phyloP scores from a whole-genome alignment of 2,797 vertebrate genomes.

The Orestias chungarensis region DNA sequence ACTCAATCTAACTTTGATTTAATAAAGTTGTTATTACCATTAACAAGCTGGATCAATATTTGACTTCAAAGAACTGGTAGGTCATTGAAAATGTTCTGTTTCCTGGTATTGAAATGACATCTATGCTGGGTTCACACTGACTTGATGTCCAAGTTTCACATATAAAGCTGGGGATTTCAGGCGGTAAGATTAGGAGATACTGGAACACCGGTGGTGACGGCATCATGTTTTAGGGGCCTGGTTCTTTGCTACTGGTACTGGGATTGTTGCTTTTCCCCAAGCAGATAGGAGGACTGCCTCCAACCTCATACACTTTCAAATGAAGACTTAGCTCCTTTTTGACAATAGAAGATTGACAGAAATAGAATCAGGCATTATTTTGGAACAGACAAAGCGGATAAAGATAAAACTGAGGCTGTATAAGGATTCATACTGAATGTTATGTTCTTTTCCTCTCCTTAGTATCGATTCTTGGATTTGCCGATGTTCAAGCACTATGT shows the following conservation, averaged over 20 bases:
- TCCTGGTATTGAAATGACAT: neutral
- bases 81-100: neutral
- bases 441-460: conserved; percentile 37
- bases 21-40: neutral
- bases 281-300: neutral
- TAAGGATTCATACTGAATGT: neutral
- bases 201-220: neutral
- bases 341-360: neutral
- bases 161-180: neutral
- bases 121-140: neutral
- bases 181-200: neutral
- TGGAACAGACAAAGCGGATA: neutral
- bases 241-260: neutral
- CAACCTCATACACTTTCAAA: neutral
- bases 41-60: neutral
- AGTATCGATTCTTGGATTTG: conserved; percentile 92
- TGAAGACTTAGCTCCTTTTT: too few species aligned
- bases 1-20: too few species aligned
- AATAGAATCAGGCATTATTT: neutral
- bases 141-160: too few species aligned
- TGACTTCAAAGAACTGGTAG: neutral
- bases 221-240: neutral
- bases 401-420: neutral
- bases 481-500: conserved; percentile 90
- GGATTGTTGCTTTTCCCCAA: neutral